These are phyloP conservation scores for Myodes glareolus DNA, from an alignment of 2,113 vertebrate genomes.

Conservation along the genomic window DNA sequence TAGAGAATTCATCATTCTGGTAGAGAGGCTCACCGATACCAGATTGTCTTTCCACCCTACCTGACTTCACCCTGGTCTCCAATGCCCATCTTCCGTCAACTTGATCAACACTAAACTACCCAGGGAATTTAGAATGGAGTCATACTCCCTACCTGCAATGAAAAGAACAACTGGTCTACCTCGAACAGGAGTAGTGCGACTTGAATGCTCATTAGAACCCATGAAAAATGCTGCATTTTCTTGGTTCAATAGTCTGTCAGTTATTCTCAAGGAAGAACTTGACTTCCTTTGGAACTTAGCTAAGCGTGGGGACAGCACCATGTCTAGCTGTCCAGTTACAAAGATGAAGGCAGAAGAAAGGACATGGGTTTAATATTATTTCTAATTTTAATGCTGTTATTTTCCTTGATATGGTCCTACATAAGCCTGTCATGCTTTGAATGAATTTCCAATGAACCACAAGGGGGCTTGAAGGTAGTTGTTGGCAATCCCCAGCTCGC, in stretches of 20 bases:
- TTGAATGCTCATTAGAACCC: background rate
- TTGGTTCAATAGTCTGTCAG: background rate
- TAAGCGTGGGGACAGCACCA: background rate
- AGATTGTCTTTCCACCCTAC: background rate
- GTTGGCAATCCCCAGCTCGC: background rate
- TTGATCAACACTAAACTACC: background rate
- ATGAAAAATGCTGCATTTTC: background rate
- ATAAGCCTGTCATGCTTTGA: background rate
- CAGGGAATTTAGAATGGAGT: background rate
- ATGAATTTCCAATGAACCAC: background rate
- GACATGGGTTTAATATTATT: background rate
- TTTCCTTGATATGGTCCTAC: background rate
- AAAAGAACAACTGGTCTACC: background rate
- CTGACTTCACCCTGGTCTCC: background rate
- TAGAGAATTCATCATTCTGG: background rate
- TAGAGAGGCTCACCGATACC: background rate
- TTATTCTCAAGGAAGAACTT: background rate
- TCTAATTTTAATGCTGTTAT: background rate
- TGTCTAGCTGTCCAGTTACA: background rate
- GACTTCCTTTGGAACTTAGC: background rate
- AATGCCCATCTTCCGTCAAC: background rate
- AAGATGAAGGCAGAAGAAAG: background rate
- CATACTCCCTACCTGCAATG: background rate
- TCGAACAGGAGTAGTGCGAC: background rate
- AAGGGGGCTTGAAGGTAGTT: too few relatives aligned